phyloP scores from a whole-genome alignment of 2,888 invertebrate genomes.

The Pocota personata region DNA sequence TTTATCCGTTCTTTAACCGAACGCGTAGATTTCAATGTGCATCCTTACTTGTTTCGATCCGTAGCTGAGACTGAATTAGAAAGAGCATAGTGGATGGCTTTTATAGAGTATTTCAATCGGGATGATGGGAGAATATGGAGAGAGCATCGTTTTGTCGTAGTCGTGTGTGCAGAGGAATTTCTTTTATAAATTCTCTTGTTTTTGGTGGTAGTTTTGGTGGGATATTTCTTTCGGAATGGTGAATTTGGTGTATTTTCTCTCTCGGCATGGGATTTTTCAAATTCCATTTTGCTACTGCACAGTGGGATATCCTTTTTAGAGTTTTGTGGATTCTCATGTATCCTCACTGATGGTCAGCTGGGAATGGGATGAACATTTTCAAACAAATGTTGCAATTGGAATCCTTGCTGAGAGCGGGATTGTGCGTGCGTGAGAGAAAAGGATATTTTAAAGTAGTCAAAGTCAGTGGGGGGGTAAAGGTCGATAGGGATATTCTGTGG shows the following conservation, averaged over 20 bases:
- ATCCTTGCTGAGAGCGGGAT: slow-evolving; percentile 50
- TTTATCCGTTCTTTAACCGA: slow-evolving; percentile 67
- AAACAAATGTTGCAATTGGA: slow-evolving; percentile 39
- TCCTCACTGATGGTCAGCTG: slow-evolving; percentile 61
- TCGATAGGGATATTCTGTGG: slow-evolving; percentile 47
- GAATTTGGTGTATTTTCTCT: slow-evolving; percentile 23
- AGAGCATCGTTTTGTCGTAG: neutral
- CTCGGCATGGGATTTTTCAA: slow-evolving; percentile 33
- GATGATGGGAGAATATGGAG: slow-evolving; percentile 52
- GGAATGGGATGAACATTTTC: slow-evolving; percentile 43
- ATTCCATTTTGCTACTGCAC: slow-evolving; percentile 37
- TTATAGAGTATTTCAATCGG: slow-evolving; percentile 76
- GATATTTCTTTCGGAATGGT: slow-evolving; percentile 34
- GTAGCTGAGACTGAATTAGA: slow-evolving; percentile 78
- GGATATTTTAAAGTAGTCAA: slow-evolving; percentile 33
- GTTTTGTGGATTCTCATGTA: slow-evolving; percentile 19
- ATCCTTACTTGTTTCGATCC: slow-evolving; percentile 75
- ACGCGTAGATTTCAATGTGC: slow-evolving; percentile 58
- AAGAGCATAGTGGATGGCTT: slow-evolving; percentile 76
- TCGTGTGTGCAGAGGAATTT: slow-evolving; percentile 21
- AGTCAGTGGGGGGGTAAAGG: slow-evolving; percentile 5
- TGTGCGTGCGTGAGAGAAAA: slow-evolving; percentile 45
- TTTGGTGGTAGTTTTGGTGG: slow-evolving; percentile 8
- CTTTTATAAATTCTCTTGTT: neutral
- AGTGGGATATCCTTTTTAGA: slow-evolving; percentile 55